Evolutionary conservation across 2,113 vertebrate species (phyloP), one percentile per base, ranked within the genome.

Genomic region (Hippocampus comes): DNA sequence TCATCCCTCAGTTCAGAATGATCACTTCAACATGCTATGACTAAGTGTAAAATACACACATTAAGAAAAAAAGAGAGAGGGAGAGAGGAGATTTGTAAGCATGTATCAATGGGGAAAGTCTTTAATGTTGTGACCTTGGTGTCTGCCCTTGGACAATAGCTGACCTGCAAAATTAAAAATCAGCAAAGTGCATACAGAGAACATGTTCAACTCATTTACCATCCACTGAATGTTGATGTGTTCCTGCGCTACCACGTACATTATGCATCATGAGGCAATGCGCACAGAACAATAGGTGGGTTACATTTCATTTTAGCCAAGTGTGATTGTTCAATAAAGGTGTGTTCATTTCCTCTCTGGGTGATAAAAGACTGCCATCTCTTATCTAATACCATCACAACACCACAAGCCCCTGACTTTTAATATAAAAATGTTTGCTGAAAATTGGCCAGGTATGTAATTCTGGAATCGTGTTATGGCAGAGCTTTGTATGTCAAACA

Each of bases 251-350:
- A 84, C 85, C 87, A 90, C 82, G 81, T 87, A 89, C 86, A 87
- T 85, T 85, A 89, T 88, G 90, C 75, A 84, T 86, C 83, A 85
- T 84, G 87, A 89, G 89, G 90, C 88, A 90, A 90, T 90, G 88
- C 89, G 88, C 88, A 92, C 87, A 91, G 87, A 91, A 90, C 90
- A 90, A 88, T 87, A 89, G 86, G 71, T 85, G 86, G 79, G 79
- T 83, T 86, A 91, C 84, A 87, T 83, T 80, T 84, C 59, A 74
- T 78, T 86, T 84, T 63, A 49, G 80, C 75, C 1, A 71, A 67
- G 63, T 72, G 78, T 77, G 78, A 43, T 70, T 85, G 75, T 84
- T 84, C 78, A 82, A 86, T 68, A 72, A 74, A 86, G 79, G 82
- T 78, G 73, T 86, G 72, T 74, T 87, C 78, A 78, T 82, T 88